Conservation (phyloP, 2,113 vertebrate genomes). For the Scomber japonicus region DNA sequence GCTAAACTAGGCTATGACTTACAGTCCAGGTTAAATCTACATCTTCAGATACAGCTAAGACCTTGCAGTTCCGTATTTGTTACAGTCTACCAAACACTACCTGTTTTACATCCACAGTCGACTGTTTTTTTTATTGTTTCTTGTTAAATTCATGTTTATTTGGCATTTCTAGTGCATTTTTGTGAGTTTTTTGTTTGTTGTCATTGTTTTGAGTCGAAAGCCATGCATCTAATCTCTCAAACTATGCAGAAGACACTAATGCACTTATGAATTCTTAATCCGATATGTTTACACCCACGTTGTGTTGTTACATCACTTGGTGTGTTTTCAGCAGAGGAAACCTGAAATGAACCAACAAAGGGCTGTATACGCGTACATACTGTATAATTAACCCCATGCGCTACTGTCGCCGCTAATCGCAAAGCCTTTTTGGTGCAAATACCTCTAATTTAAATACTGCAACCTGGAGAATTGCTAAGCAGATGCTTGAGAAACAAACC, state of each 20-base stretch:
- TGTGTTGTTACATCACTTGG: not conserved
- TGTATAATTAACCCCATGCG: not conserved
- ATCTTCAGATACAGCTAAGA: too few relatives aligned
- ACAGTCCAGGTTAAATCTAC: too few relatives aligned
- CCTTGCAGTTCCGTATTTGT: too few relatives aligned
- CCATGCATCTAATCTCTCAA: not conserved
- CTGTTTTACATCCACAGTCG: too few relatives aligned
- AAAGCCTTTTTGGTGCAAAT: not conserved
- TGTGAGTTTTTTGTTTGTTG: not conserved
- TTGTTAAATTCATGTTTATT: not conserved
- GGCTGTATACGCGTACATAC: not conserved
- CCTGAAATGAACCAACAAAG: not conserved
- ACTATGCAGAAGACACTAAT: constrained; percentile 8
- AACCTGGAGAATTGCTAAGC: not conserved
- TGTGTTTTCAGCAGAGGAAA: constrained; percentile 6
- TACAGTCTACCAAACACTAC: too few relatives aligned
- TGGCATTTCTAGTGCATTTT: not conserved
- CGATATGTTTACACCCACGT: not conserved
- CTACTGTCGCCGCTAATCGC: not conserved
- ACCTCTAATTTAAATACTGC: not conserved
- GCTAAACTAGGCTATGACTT: too few relatives aligned
- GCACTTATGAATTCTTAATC: not conserved
- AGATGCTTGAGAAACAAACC: constrained; percentile 22
- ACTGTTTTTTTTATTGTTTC: too few relatives aligned
- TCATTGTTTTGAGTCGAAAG: not conserved